Evolutionary conservation across 2,797 vertebrate species (phyloP).

Genomic region (Propithecus deckenii): DNA sequence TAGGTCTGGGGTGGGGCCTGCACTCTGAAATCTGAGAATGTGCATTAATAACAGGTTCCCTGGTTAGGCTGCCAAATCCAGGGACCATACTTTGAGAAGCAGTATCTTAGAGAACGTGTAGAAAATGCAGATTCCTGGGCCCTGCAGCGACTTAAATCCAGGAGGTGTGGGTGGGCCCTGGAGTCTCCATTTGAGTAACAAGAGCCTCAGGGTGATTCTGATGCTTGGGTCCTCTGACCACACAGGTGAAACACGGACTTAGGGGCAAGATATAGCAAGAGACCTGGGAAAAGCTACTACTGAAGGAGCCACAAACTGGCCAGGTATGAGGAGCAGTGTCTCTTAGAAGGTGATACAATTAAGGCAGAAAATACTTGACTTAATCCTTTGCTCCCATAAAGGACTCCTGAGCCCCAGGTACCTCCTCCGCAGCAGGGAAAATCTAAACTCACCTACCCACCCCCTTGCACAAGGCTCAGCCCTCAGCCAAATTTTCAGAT

Average conservation of each 20-base stretch:
- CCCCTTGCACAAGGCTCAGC: not conserved
- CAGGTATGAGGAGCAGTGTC: not conserved
- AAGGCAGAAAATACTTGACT: not conserved
- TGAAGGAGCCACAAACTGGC: not conserved
- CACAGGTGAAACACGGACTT: not conserved
- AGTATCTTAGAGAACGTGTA: not conserved
- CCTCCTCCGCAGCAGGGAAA: not conserved
- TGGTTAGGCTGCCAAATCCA: not conserved
- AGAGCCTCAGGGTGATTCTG: not conserved
- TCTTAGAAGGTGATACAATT: not conserved
- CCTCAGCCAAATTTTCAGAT: not conserved
- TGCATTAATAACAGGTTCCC: not conserved
- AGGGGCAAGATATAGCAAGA: not conserved
- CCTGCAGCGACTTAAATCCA: not conserved
- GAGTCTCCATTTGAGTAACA: not conserved
- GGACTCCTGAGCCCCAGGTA: not conserved
- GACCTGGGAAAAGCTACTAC: not conserved
- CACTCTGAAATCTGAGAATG: not conserved
- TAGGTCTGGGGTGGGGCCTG: not conserved
- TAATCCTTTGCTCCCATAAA: not conserved
- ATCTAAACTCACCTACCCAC: not conserved
- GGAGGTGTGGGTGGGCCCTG: not conserved
- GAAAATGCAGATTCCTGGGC: not conserved
- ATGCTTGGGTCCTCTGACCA: not conserved
- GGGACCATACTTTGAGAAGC: not conserved